Evolutionary conservation across 2,888 invertebrate genomes (phyloP), one percentile per base, ranked within the genome.

Genomic region (Eupithecia centaureata): DNA sequence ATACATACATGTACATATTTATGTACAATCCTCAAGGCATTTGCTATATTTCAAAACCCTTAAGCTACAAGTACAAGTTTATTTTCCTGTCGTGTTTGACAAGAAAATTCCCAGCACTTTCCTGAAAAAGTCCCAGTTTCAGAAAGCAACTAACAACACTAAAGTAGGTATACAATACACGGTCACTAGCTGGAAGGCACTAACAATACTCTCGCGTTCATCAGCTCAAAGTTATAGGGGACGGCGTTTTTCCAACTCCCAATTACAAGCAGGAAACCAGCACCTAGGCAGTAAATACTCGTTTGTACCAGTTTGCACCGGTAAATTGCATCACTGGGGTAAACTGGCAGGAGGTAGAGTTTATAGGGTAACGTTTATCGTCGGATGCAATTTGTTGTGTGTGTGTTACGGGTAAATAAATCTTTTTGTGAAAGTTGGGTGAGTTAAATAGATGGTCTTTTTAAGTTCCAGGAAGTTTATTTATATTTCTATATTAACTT

Each of bases 181-280:
- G 15, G 27, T 28, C 54, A 56, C 54, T 56, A 30, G 54, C 54
- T 56, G 15, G 32, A 63, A 65, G 42, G 64, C 66, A 67, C 67
- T 61, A 66, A 56, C 54, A 56, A 27, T 63, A 66, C 61, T 30
- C 63, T 59, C 62, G 10, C n/a, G 18, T 56, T 12, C 63, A 61
- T 56, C 28, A 61, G 67, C 61, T 68, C 65, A 70, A 72, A 66
- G 66, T 59, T 66, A 28, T 59, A 64, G 66, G 70, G 63, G 65
- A 47, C n/a, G 28, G 54, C 54, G 54, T 56, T 30, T 56, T 56
- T 52, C 27, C 15, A 70, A 54, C 63, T 60, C 63, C 68, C 68
- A 71, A 73, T 73, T 73, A 73, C 67, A 62, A 67, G 30, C 68
- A 70, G 71, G 69, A 70, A 70, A 18, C 56, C 33, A 57, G 58